These are phyloP conservation scores for Gerris buenoi DNA, from an alignment of 1,140 invertebrate species.

Conservation along the genomic window DNA sequence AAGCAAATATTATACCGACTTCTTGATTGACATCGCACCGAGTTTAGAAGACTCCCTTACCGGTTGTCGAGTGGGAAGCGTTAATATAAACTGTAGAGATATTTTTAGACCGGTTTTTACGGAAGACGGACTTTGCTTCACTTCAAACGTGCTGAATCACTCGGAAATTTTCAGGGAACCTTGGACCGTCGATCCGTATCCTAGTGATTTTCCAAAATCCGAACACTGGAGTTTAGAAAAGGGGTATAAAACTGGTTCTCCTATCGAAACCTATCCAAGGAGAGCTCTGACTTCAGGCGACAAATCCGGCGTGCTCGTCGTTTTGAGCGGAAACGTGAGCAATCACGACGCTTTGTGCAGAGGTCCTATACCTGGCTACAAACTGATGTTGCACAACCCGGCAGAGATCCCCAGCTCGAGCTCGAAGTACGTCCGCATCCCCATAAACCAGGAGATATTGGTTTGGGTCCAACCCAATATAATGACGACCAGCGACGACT, in stretches of 20 bases:
- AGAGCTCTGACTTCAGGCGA: slow-evolving; percentile 4
- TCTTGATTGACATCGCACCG: background rate
- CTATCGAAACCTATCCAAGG: slow-evolving; percentile 5
- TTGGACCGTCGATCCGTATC: background rate
- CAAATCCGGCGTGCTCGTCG: slow-evolving; percentile 7
- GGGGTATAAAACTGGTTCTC: slow-evolving; percentile 8
- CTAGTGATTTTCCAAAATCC: background rate
- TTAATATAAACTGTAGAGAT: slow-evolving; percentile 9
- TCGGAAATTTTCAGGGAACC: slow-evolving; percentile 5
- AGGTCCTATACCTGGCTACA: background rate
- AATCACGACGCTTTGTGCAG: slow-evolving; percentile 6
- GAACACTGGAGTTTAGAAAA: slow-evolving; percentile 11
- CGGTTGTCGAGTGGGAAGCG: slow-evolving; percentile 2
- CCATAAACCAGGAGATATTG: background rate
- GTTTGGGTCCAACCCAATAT: slow-evolving; percentile 9
- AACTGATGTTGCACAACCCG: slow-evolving; percentile 15
- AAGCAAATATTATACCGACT: background rate
- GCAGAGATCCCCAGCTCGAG: slow-evolving; percentile 8
- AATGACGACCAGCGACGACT: background rate
- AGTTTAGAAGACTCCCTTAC: background rate
- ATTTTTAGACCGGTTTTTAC: slow-evolving; percentile 15
- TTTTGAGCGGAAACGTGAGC: background rate
- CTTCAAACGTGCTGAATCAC: slow-evolving; percentile 16
- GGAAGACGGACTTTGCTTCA: slow-evolving; percentile 16
- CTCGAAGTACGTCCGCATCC: slow-evolving; percentile 1